Evolutionary conservation across 30 jellyfish, hydroid and myxozoan species (phyloP).

Genomic region (Cassiopea andromeda): DNA sequence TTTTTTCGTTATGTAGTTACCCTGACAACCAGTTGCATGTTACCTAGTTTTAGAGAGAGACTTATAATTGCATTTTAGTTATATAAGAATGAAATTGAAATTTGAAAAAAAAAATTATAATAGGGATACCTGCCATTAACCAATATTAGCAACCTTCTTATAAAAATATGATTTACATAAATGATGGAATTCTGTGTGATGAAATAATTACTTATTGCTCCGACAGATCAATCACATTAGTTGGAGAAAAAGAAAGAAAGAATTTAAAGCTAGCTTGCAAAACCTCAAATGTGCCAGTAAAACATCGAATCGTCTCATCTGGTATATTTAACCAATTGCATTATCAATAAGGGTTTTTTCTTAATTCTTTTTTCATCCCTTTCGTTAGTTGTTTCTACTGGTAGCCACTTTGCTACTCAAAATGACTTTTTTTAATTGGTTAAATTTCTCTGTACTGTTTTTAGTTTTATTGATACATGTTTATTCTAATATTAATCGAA

Average conservation of each 20-base stretch:
- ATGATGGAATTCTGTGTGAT: no score
- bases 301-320: slow-evolving; percentile 86
- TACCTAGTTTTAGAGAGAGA: no score
- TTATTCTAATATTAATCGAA: not conserved
- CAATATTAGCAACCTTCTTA: no score
- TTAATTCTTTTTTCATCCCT: not conserved
- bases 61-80: no score
- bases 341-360: not conserved
- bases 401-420: not conserved
- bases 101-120: no score
- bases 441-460: not conserved
- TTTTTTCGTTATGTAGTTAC: no score
- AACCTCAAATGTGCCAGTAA: slow-evolving; percentile 82
- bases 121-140: no score
- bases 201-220: not conserved
- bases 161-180: no score
- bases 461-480: not conserved
- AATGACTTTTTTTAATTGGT: not conserved
- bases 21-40: no score
- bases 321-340: slow-evolving; percentile 37
- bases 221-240: slow-evolving; percentile 87
- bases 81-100: no score
- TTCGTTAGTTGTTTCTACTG: not conserved
- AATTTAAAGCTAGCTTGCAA: slow-evolving; percentile 83
- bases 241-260: slow-evolving; percentile 96